A percentile compares a stretch with the other conserved stretches of the same genome.
phyloP scores from a whole-genome alignment of 2,797 vertebrate species.

The Coranthus polyacanthus region DNA sequence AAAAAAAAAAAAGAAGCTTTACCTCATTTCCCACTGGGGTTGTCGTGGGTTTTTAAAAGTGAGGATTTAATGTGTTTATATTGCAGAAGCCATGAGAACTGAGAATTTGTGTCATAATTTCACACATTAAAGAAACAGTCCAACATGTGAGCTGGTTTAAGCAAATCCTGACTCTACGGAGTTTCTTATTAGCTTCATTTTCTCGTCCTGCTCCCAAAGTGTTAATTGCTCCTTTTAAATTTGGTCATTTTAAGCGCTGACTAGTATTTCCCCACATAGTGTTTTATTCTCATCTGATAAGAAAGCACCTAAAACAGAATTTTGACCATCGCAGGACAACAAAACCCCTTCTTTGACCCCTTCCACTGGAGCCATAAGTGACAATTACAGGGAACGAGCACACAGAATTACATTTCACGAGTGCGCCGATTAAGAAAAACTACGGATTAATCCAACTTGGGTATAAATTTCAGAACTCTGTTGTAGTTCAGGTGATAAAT shows the following conservation, averaged over 20 bases:
- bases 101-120: too few species aligned
- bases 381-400: background rate
- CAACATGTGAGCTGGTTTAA: background rate
- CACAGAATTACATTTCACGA: too few species aligned
- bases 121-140: too few species aligned
- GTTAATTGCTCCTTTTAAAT: background rate
- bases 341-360: background rate
- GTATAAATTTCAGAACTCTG: too few species aligned
- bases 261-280: background rate
- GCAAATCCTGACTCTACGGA: background rate
- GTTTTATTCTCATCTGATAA: background rate
- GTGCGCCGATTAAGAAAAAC: too few species aligned
- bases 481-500: too few species aligned
- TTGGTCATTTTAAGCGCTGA: background rate
- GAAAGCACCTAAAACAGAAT: background rate
- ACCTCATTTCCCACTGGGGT: conserved; percentile 52
- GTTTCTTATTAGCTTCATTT: background rate
- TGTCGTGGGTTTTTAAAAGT: too few species aligned
- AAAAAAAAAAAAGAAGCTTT: conserved; percentile 50
- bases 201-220: background rate
- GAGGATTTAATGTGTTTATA: too few species aligned
- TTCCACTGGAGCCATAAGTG: background rate
- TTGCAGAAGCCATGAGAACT: too few species aligned
- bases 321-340: background rate
- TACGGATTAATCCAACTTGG: too few species aligned